Evolutionary conservation across 2,113 vertebrate species (phyloP).

Genomic region (Nymphicus hollandicus): DNA sequence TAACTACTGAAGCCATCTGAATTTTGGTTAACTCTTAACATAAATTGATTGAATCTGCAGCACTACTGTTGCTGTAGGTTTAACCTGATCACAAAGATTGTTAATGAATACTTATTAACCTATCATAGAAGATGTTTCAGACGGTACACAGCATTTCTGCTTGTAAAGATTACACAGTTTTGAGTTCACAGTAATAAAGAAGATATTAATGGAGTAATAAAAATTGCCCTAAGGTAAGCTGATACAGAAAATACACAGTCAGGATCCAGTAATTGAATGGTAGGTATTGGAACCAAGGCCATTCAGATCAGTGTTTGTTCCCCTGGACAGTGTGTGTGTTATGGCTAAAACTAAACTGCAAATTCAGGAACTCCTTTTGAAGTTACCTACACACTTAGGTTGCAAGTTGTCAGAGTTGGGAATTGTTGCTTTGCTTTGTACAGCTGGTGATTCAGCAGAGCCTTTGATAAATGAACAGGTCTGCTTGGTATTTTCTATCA

Average conservation of each 20-base stretch:
- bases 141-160: not conserved
- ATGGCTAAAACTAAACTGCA: not conserved
- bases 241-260: not conserved
- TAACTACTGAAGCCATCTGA: not conserved
- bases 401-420: not conserved
- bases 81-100: not conserved
- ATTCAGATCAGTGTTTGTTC: not conserved
- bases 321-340: not conserved
- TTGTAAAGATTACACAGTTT: not conserved
- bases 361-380: not conserved
- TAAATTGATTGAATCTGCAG: not conserved
- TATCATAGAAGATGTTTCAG: not conserved
- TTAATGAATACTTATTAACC: not conserved
- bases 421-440: not conserved
- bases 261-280: fast-evolving
- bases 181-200: not conserved
- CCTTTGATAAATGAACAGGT: not conserved
- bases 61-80: not conserved
- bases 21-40: not conserved
- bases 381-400: fast-evolving
- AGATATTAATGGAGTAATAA: not conserved
- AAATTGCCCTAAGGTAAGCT: not conserved
- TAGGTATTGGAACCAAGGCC: not conserved
- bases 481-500: not conserved
- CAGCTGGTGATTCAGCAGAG: not conserved